Conservation (phyloP, 2,113 vertebrate species). For the Pungitius pungitius region DNA sequence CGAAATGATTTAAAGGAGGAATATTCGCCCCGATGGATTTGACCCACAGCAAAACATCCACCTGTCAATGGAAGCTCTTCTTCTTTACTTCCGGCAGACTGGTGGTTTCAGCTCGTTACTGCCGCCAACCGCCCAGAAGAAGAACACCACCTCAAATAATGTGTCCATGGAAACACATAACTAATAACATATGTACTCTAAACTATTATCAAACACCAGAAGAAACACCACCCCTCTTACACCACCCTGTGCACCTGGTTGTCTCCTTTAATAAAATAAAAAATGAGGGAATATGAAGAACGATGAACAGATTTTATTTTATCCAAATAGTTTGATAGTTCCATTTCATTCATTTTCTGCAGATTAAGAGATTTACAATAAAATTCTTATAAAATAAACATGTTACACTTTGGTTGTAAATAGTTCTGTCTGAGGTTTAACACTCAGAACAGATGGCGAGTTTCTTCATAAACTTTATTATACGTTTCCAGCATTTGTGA, state of each 20-base stretch:
- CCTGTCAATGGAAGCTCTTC: slow-evolving; percentile 33
- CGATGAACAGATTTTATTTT: neutral
- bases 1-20: neutral
- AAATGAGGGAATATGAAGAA: too few relatives aligned
- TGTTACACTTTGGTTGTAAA: neutral
- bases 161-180: too few relatives aligned
- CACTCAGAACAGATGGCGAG: neutral
- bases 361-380: neutral
- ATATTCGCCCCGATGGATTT: slow-evolving; percentile 1
- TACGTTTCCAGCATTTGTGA: slow-evolving; percentile 40
- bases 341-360: neutral
- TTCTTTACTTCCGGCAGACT: neutral
- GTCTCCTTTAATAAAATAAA: too few relatives aligned
- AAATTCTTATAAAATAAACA: neutral
- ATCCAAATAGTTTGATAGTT: neutral
- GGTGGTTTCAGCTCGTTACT: neutral
- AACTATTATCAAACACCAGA: too few relatives aligned
- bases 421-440: neutral
- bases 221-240: too few relatives aligned
- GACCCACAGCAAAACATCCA: slow-evolving; percentile 44
- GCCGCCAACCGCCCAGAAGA: neutral
- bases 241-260: too few relatives aligned
- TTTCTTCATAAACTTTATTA: slow-evolving; percentile 47
- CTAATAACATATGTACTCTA: too few relatives aligned
- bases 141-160: too few relatives aligned